Percentiles rank a stretch among this genome's conserved stretches.
Evolutionary conservation across 2,797 vertebrate species (phyloP).

Genomic region (Scyliorhinus canicula): DNA sequence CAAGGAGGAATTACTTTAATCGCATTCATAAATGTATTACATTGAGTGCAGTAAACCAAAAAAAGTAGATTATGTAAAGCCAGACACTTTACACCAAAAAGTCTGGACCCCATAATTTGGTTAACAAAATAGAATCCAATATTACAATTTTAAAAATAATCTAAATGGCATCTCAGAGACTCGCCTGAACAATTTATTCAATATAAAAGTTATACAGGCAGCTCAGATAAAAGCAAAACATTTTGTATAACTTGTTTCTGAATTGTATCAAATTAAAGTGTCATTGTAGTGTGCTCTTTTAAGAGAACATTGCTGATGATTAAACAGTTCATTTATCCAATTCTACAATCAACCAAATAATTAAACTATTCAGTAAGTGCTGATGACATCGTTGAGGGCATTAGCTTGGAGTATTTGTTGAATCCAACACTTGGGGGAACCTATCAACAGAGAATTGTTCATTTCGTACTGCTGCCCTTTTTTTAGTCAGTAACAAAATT

Average conservation of each 20-base stretch:
- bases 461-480: background rate
- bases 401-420: conserved; percentile 22
- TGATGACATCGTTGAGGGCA: background rate
- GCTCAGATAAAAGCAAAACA: background rate
- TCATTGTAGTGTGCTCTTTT: background rate
- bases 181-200: background rate
- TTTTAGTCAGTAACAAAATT: background rate
- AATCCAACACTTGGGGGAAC: background rate
- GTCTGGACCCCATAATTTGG: background rate
- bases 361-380: background rate
- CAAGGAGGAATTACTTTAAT: background rate
- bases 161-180: background rate
- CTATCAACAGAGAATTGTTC: background rate
- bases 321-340: conserved; percentile 12
- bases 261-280: background rate
- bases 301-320: conserved; percentile 1
- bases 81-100: background rate
- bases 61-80: background rate
- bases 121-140: background rate
- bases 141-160: background rate
- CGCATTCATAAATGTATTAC: background rate
- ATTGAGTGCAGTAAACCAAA: background rate
- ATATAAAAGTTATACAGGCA: background rate
- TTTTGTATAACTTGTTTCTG: background rate
- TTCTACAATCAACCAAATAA: background rate